phyloP scores from a whole-genome alignment of 1,140 invertebrate species.

The Leptinotarsa lineolata region DNA sequence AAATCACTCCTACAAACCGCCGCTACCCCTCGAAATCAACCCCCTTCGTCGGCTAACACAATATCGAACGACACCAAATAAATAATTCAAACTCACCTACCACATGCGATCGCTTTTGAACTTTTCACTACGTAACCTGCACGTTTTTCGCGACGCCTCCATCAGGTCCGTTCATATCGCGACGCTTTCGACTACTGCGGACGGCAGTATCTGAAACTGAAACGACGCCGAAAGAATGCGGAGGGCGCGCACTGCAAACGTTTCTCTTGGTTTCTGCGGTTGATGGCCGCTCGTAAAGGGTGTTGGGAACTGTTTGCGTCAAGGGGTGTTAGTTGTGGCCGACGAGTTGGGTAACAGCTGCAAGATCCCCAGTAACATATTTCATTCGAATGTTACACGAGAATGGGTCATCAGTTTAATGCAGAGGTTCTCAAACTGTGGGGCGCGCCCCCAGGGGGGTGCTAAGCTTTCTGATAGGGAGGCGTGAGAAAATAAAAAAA shows the following conservation, averaged over 20 bases:
- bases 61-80: slow-evolving; percentile 6
- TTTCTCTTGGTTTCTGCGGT: neutral
- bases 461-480: too few relatives aligned
- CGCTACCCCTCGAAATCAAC: too few relatives aligned
- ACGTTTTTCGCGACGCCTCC: neutral
- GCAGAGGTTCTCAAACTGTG: too few relatives aligned
- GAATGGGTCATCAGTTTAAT: neutral
- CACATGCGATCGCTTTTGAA: neutral
- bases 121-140: neutral
- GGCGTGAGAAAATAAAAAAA: too few relatives aligned
- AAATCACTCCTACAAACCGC: too few relatives aligned
- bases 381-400: neutral
- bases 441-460: too few relatives aligned
- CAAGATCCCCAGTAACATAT: neutral
- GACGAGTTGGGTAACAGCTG: neutral
- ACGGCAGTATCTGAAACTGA: neutral
- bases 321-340: neutral
- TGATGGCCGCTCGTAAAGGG: neutral
- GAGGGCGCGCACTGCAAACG: neutral
- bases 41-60: neutral
- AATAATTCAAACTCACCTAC: slow-evolving; percentile 1
- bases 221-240: neutral
- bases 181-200: neutral
- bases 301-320: neutral
- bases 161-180: neutral